Conservation (phyloP, 1,140 invertebrate genomes). For the Hylaeus anthracinus region DNA sequence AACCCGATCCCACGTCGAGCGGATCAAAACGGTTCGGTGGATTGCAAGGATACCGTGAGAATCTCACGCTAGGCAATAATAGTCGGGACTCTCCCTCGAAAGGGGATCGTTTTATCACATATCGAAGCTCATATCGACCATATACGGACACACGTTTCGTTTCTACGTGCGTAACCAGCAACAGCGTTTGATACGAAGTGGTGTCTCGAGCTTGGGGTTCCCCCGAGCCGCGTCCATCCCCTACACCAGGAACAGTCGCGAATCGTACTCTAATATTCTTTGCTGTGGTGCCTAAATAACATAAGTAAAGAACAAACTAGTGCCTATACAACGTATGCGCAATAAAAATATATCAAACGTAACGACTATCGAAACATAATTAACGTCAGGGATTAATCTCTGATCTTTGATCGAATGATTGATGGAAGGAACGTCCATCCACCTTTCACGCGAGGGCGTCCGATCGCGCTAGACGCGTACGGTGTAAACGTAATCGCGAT, state of each 20-base stretch:
- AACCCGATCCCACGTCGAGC: too few relatives aligned
- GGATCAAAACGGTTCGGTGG: too few relatives aligned
- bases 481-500: not conserved
- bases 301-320: conserved; percentile 72
- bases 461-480: too few relatives aligned
- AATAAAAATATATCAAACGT: conserved; percentile 50
- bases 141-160: not conserved
- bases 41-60: too few relatives aligned
- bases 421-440: too few relatives aligned
- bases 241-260: not conserved
- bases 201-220: conserved; percentile 3
- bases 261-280: conserved; percentile 12
- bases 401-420: too few relatives aligned
- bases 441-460: too few relatives aligned
- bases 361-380: not conserved
- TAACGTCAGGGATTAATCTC: too few relatives aligned
- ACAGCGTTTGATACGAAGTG: conserved; percentile 9
- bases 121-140: conserved; percentile 70
- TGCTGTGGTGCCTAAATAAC: conserved; percentile 71
- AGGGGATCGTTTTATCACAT: conserved; percentile 52
- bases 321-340: conserved; percentile 69
- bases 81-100: too few relatives aligned
- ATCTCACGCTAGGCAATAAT: not conserved
- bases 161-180: not conserved
- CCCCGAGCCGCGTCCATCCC: too few relatives aligned